phyloP scores from a whole-genome alignment of 2,797 vertebrate species.

The Typhlichthys eigenmanni region DNA sequence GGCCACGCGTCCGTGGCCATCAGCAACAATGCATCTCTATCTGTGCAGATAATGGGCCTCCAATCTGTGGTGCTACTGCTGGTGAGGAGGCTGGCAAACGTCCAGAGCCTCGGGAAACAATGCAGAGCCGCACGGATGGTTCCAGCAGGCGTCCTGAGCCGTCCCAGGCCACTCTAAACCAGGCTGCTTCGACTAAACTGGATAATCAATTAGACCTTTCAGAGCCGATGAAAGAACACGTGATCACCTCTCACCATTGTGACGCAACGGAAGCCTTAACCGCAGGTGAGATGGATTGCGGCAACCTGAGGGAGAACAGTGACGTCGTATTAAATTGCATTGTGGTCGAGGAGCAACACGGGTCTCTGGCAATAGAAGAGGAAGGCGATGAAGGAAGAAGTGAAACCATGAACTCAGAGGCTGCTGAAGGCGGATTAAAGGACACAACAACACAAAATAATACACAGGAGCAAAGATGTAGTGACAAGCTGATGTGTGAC shows the following conservation, averaged over 20 bases:
- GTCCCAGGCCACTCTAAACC: conserved; percentile 43
- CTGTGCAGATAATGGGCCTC: conserved; percentile 64
- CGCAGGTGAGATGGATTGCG: conserved; percentile 20
- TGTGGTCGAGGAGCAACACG: conserved; percentile 26
- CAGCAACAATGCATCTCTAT: conserved; percentile 71
- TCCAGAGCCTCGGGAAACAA: conserved; percentile 70
- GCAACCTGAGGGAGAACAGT: conserved; percentile 38
- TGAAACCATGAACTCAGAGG: conserved; percentile 31
- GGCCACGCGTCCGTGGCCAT: conserved; percentile 49
- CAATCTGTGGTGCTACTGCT: conserved; percentile 53
- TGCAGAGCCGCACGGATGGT: conserved; percentile 64
- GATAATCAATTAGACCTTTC: conserved; percentile 51
- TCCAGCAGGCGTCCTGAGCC: conserved; percentile 60
- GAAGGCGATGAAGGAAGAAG: conserved; percentile 28
- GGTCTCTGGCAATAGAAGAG: conserved; percentile 26
- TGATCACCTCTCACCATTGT: conserved; percentile 33
- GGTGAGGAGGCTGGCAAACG: conserved; percentile 59
- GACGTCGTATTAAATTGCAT: conserved; percentile 21
- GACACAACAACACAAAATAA: conserved; percentile 33
- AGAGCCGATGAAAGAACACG: conserved; percentile 41
- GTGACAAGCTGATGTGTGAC: conserved; percentile 30
- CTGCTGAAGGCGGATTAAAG: conserved; percentile 41
- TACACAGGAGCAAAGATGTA: conserved; percentile 12
- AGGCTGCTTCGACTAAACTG: conserved; percentile 35
- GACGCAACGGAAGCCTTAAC: conserved; percentile 18